Evolutionary conservation across 2,888 invertebrate genomes (phyloP).

Genomic region (Flexamia atlantica): DNA sequence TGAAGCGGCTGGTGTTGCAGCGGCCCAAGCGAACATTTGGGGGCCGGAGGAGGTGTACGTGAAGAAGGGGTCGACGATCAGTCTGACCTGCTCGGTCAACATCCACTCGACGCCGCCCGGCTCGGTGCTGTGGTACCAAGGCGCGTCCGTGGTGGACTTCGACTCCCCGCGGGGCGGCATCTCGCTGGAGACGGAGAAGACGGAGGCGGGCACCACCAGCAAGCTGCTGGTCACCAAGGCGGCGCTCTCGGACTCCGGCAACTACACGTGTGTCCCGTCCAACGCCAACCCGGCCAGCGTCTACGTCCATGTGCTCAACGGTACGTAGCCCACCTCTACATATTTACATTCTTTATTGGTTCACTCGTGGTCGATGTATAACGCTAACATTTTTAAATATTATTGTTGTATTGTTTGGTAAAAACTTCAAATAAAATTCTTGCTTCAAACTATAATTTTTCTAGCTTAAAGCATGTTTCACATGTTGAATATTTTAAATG

Average conservation of each 20-base stretch:
- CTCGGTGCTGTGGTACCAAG: slow-evolving; percentile 92
- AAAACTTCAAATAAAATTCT: no score
- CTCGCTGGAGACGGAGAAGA: slow-evolving; percentile 91
- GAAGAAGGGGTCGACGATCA: slow-evolving; percentile 94
- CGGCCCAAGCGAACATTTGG: slow-evolving; percentile 91
- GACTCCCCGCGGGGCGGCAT: slow-evolving; percentile 91
- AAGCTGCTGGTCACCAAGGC: slow-evolving; percentile 91
- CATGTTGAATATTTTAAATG: no score
- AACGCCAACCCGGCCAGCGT: slow-evolving; percentile 79
- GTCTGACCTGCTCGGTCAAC: slow-evolving; percentile 92
- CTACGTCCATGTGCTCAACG: slow-evolving; percentile 76
- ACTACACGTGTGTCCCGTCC: slow-evolving; percentile 93
- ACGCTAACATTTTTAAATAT: slow-evolving; percentile 42
- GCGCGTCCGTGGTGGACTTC: slow-evolving; percentile 88
- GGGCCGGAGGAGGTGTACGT: slow-evolving; percentile 93
- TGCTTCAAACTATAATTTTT: no score
- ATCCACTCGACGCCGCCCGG: slow-evolving; percentile 89
- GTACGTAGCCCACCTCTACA: no score
- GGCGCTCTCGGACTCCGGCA: slow-evolving; percentile 89
- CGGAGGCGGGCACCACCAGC: slow-evolving; percentile 89
- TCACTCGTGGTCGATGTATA: background rate
- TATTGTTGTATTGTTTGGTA: slow-evolving; percentile 66
- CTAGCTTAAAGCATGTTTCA: no score
- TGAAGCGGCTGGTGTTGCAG: slow-evolving; percentile 75
- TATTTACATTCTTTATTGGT: background rate